A percentile compares a stretch with the other conserved stretches of the same genome.
These are phyloP conservation scores for Hydrochoerus hydrochaeris DNA, from an alignment of 2,113 vertebrate genomes.

Conservation along the genomic window DNA sequence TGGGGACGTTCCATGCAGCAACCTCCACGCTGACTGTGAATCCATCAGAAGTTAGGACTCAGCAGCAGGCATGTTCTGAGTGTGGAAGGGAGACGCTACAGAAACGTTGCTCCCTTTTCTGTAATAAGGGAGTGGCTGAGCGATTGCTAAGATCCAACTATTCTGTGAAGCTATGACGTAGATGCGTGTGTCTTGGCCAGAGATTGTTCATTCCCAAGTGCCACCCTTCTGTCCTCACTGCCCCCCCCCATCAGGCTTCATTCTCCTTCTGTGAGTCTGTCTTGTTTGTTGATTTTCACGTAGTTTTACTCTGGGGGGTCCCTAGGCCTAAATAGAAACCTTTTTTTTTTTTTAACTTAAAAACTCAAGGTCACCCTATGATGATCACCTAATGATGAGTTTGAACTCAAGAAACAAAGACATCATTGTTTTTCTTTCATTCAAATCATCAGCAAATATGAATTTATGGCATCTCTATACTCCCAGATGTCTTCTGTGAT, in stretches of 20 bases:
- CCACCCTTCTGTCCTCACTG: background rate
- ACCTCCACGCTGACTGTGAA: too few relatives aligned
- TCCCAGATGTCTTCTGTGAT: background rate
- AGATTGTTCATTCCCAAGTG: background rate
- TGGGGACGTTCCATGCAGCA: background rate
- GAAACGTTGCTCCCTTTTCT: background rate
- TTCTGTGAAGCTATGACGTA: background rate
- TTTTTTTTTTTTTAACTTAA: background rate
- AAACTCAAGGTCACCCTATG: slow-evolving; percentile 47
- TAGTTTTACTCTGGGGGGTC: slow-evolving; percentile 55
- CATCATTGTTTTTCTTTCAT: background rate
- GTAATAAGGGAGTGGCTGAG: background rate
- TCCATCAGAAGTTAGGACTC: background rate
- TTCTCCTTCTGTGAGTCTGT: slow-evolving; percentile 58
- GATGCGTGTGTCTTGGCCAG: background rate
- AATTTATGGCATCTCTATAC: background rate
- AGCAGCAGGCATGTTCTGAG: background rate
- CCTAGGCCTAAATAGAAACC: slow-evolving; percentile 66
- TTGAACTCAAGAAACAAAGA: slow-evolving; percentile 51
- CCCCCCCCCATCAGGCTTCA: slow-evolving; percentile 2
- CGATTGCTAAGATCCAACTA: slow-evolving; percentile 10
- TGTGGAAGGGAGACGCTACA: background rate
- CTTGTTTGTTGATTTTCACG: slow-evolving; percentile 48
- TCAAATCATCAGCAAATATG: background rate
- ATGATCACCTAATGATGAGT: background rate